Evolutionary conservation across 1,140 invertebrate genomes (phyloP).

Genomic region (Cecropterus lyciades): DNA sequence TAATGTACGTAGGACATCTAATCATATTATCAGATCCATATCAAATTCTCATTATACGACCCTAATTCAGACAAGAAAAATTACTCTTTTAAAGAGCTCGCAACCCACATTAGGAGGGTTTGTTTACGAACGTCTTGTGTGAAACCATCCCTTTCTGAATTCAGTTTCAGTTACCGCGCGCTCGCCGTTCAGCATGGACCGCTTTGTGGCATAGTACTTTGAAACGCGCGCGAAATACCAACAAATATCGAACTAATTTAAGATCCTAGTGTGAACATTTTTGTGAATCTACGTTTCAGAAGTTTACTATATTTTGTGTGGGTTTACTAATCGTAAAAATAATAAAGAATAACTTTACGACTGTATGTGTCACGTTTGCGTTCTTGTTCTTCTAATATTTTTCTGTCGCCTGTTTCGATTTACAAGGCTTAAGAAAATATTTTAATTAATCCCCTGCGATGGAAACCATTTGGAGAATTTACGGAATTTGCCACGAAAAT

Average conservation of each 20-base stretch:
- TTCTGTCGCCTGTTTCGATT: slow-evolving; percentile 13
- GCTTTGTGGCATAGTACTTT: neutral
- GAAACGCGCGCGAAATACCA: slow-evolving; percentile 31
- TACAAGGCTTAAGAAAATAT: slow-evolving; percentile 4
- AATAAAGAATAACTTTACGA: neutral
- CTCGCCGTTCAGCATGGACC: slow-evolving; percentile 31
- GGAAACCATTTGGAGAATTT: slow-evolving; percentile 5
- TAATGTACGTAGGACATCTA: neutral
- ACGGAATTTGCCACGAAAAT: slow-evolving; percentile 12
- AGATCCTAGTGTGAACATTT: slow-evolving; percentile 13
- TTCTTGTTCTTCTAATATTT: slow-evolving; percentile 8
- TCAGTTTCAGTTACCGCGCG: slow-evolving; percentile 39
- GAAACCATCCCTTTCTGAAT: slow-evolving; percentile 28
- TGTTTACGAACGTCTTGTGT: slow-evolving; percentile 21
- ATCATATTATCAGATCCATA: slow-evolving; percentile 18
- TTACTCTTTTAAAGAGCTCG: slow-evolving; percentile 29
- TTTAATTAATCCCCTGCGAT: slow-evolving; percentile 16
- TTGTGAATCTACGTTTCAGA: neutral
- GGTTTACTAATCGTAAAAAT: neutral
- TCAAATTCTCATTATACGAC: slow-evolving; percentile 22
- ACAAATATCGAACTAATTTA: slow-evolving; percentile 2
- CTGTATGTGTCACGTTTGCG: slow-evolving; percentile 1
- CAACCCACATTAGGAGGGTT: slow-evolving; percentile 22
- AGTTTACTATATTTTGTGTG: slow-evolving; percentile 10
- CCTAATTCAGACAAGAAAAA: slow-evolving; percentile 28